Conservation (phyloP, 2,797 vertebrate species). For the Anguilla anguilla region DNA sequence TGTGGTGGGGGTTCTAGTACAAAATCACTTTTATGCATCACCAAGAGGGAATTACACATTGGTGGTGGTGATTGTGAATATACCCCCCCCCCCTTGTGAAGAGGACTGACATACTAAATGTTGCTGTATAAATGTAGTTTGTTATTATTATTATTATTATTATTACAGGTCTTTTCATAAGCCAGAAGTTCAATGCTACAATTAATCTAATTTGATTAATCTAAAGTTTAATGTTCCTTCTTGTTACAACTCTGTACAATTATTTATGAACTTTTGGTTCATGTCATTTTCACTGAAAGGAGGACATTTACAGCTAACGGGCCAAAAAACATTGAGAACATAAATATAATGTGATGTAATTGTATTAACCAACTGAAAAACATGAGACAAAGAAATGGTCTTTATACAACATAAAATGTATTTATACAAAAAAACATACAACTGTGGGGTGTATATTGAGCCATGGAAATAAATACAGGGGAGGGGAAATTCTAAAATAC, state of each 20-base stretch:
- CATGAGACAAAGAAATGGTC: background rate
- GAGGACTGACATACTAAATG: background rate
- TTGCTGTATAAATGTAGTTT: background rate
- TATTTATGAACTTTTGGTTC: background rate
- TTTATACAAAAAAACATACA: slow-evolving; percentile 80
- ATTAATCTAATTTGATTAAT: background rate
- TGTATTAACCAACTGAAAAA: background rate
- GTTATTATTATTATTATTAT: background rate
- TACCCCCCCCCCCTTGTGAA: background rate
- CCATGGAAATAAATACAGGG: slow-evolving; percentile 83
- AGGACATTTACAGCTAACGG: background rate
- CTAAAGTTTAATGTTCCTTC: background rate
- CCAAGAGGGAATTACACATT: background rate
- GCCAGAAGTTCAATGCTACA: background rate
- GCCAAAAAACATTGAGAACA: background rate
- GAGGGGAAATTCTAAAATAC: slow-evolving; percentile 23
- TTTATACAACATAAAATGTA: slow-evolving; percentile 67
- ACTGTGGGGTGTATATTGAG: slow-evolving; percentile 72
- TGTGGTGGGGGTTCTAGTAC: background rate
- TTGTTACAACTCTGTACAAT: background rate
- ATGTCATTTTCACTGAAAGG: background rate
- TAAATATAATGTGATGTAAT: background rate
- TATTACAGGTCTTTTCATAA: background rate
- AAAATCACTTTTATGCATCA: background rate
- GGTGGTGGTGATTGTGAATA: background rate